Base-by-base conservation (phyloP, 2,888 invertebrate species). In the Ceraclea dissimilis region DNA sequence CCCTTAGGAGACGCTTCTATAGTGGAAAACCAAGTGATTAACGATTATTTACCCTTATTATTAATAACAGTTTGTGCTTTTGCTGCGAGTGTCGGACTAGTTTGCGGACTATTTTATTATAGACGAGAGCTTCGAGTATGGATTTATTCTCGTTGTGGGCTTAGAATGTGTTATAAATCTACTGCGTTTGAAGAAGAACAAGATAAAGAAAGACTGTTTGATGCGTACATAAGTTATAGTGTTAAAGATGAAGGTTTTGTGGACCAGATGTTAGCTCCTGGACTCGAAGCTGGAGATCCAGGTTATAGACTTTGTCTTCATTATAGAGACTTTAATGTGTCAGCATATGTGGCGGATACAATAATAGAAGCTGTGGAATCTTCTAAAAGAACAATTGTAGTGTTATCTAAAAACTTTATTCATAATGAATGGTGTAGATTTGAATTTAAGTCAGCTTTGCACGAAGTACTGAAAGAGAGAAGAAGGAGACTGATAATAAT, bases 401-500 rank as follows among this genome's bases (percentile, higher is more conserved):
- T 96, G 59, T 74, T 97, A 58, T 93, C 94, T 17, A 90, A 90
- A 71, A 91, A 92, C 76, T 97, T 96, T 75, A 81, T 96, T 62
- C 88, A 91, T 74, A 92, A 92, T 73, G 95, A 96, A 76, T 97
- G 96, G 96, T 87, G 90, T 66, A 83, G 90, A 64, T 91, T 93
- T 71, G 96, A 97, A 74, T 94, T 96, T 73, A 93, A 93, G 76
- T 89, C 90, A 66, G 94, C 94, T 22, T 81, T 95, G 53, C 91
- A 90, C 69, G 92, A 93, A 74, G 88, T 93, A 67, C 81, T 94
- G 64, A 90, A 90, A 76, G 89, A 89, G 74, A 82, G 88, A 68
- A 83, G 88, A 69, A 86, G 90, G 69, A 85, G 90, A 71, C 82
- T 95, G 67, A 90, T 98, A 66, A 88, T 96, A 68, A 84, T 97